A percentile compares a stretch with the other conserved stretches of the same genome.
phyloP scores from a whole-genome alignment of 2,797 vertebrate species.

The Cossypha niveicapilla region DNA sequence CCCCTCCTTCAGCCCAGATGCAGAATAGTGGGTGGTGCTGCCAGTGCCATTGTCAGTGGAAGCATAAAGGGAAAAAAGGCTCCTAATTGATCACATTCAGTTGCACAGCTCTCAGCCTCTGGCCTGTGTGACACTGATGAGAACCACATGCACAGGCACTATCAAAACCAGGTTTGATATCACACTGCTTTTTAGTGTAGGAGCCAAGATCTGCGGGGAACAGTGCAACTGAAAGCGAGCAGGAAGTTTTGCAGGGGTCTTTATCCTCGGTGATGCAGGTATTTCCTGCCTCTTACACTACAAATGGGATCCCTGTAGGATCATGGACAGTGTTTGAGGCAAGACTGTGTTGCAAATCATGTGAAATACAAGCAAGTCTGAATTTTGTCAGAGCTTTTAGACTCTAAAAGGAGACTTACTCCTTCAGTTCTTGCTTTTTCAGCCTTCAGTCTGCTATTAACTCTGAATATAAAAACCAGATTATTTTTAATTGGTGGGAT shows the following conservation, averaged over 20 bases:
- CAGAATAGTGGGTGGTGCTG: constrained; percentile 26
- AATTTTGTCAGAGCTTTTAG: not conserved
- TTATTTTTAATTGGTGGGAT: not conserved
- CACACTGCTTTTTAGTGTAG: not conserved
- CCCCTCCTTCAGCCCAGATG: constrained; percentile 16
- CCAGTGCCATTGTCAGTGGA: constrained; percentile 18
- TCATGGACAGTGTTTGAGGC: not conserved
- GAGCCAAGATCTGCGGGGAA: not conserved
- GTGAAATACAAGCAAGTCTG: not conserved
- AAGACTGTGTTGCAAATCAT: not conserved
- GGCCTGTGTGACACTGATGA: not conserved
- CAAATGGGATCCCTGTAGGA: not conserved
- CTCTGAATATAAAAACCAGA: not conserved
- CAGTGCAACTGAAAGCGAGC: not conserved
- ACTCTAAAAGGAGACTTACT: not conserved
- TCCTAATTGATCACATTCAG: not conserved
- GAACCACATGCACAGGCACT: not conserved
- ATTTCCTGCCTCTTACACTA: not conserved
- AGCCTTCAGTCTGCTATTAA: not conserved
- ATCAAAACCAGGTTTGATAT: not conserved
- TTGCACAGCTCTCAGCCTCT: not conserved
- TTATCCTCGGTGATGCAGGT: not conserved
- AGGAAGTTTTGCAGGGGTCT: not conserved
- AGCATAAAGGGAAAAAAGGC: constrained; percentile 4
- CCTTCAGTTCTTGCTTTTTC: not conserved